Evolutionary conservation across 2,888 invertebrate genomes (phyloP).

Genomic region (Nomada flava): DNA sequence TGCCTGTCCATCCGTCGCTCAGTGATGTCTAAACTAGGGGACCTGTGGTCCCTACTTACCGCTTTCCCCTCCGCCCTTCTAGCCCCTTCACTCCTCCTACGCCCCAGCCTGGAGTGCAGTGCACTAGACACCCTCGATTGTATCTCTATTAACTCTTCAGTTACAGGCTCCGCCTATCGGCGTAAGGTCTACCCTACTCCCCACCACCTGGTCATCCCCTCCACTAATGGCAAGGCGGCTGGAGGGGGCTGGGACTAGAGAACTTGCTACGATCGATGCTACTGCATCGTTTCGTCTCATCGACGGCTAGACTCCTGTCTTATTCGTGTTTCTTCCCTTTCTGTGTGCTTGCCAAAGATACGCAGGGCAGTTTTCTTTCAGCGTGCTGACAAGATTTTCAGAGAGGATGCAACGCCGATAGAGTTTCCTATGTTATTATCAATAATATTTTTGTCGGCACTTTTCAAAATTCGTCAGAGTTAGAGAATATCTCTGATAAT

Average conservation of each 20-base stretch:
- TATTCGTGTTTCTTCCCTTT: not conserved
- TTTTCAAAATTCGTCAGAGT: not conserved
- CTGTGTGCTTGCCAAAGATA: not conserved
- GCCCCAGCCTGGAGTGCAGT: conserved; percentile 76
- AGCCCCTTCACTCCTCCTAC: conserved; percentile 80
- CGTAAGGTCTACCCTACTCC: conserved; percentile 68
- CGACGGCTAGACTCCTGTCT: conserved; percentile 40
- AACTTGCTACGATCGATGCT: conserved; percentile 68
- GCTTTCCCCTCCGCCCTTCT: conserved; percentile 69
- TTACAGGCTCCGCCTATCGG: conserved; percentile 78
- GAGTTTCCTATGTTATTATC: no score
- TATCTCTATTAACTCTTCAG: conserved; percentile 83
- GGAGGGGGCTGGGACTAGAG: conserved; percentile 58
- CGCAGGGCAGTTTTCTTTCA: no score
- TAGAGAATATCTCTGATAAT: not conserved
- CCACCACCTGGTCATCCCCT: conserved; percentile 59
- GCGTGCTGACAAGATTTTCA: no score
- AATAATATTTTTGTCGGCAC: no score
- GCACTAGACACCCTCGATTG: conserved; percentile 84
- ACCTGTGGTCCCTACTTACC: conserved; percentile 82
- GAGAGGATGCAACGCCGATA: no score
- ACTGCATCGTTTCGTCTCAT: conserved; percentile 51
- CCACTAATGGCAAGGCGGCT: conserved; percentile 34
- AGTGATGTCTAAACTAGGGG: conserved; percentile 84
- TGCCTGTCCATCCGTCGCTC: conserved; percentile 84